phyloP scores from a whole-genome alignment of 2,888 invertebrate genomes.

The Polydrusus pterygomalis region DNA sequence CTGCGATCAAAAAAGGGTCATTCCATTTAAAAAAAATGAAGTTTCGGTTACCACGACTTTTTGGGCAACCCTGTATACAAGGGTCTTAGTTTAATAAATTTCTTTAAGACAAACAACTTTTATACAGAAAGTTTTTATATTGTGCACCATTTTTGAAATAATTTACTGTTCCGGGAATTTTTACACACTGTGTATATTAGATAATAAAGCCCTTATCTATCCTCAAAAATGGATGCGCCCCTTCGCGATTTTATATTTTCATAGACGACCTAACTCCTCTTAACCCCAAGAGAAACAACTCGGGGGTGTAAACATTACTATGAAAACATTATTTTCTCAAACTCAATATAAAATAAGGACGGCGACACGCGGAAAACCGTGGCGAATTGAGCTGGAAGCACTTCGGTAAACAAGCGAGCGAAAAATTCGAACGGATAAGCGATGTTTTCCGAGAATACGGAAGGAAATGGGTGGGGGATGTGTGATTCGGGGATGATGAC shows the following conservation, averaged over 20 bases:
- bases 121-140: no score
- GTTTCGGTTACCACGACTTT: no score
- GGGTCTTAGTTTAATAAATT: no score
- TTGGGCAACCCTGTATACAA: no score
- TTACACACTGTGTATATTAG: no score
- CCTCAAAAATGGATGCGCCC: no score
- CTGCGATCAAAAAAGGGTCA: no score
- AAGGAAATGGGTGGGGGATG: background rate
- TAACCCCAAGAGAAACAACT: slow-evolving; percentile 3
- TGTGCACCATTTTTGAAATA: no score
- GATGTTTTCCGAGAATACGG: slow-evolving; percentile 26
- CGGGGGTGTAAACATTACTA: slow-evolving; percentile 12
- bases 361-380: background rate
- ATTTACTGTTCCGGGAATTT: no score
- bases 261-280: background rate
- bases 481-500: slow-evolving; percentile 21
- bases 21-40: no score
- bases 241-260: background rate
- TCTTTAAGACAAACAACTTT: no score
- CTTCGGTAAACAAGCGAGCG: slow-evolving; percentile 9
- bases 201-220: no score
- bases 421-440: slow-evolving; percentile 25
- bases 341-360: background rate
- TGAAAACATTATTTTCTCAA: background rate
- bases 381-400: slow-evolving; percentile 14